A percentile compares a stretch with the other conserved stretches of the same genome.
phyloP scores from a whole-genome alignment of 2,888 invertebrate genomes.

The Artemia sinica region DNA sequence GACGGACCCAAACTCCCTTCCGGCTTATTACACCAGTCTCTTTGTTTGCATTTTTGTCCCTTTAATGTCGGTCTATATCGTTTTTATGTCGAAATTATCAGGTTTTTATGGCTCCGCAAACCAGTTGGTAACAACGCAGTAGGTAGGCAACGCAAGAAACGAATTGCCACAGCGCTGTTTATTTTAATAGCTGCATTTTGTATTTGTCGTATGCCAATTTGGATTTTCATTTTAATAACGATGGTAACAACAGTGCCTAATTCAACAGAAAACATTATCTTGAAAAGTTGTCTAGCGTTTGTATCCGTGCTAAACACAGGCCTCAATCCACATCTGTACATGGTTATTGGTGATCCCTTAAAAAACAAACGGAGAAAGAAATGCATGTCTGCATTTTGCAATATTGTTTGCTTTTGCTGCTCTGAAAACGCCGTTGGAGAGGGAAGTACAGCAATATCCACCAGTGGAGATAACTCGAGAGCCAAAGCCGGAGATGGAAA shows the following conservation, averaged over 20 bases:
- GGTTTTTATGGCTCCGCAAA: slow-evolving; percentile 21
- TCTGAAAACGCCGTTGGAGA: background rate
- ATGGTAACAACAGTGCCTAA: slow-evolving; percentile 16
- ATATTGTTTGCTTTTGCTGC: background rate
- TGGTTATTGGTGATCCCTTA: slow-evolving; percentile 19
- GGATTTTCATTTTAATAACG: slow-evolving; percentile 19
- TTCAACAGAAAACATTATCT: slow-evolving; percentile 13
- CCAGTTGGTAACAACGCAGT: slow-evolving; percentile 18
- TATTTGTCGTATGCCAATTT: slow-evolving; percentile 21
- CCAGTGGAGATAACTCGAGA: background rate
- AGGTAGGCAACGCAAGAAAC: slow-evolving; percentile 17
- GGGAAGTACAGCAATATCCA: background rate
- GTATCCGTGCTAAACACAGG: slow-evolving; percentile 20
- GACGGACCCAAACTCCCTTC: background rate
- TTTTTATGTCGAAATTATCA: slow-evolving; percentile 19
- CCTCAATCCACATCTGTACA: slow-evolving; percentile 20
- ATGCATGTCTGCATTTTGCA: background rate
- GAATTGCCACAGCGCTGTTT: slow-evolving; percentile 19
- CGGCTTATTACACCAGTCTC: slow-evolving; percentile 11
- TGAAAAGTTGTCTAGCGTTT: slow-evolving; percentile 17
- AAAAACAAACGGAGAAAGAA: slow-evolving; percentile 17
- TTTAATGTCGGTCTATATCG: slow-evolving; percentile 16
- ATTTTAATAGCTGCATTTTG: slow-evolving; percentile 18
- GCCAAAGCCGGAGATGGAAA: background rate
- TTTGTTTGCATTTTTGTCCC: slow-evolving; percentile 20